Evolutionary conservation across 2,113 vertebrate genomes (phyloP), one percentile per base, ranked within the genome.

Genomic region (Ceratotherium simum): DNA sequence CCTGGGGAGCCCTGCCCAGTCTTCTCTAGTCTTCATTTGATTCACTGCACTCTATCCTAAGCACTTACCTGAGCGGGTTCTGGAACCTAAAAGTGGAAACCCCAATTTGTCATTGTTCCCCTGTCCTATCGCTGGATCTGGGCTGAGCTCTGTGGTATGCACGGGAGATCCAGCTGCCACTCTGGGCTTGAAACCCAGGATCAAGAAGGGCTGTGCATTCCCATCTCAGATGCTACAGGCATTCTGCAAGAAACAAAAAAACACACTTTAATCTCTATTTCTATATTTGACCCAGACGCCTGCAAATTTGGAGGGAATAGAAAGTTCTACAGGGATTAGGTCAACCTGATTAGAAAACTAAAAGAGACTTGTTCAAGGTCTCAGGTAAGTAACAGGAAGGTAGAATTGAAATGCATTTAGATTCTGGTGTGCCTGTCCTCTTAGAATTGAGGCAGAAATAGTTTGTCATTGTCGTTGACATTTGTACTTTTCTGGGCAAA

Each of bases 51-150:
- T 92, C 3, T 31, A 31, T 83, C 36, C 29, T 83, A 65, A 98
- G 96, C 97, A 94, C 96, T 95, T 96, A 90, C 9, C 48, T 80
- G 64, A 76, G 54, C 70, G 42, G 83, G 60, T 33, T 67, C 67
- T 78, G 18, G 42, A 83, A 83, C 11, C n/a, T 18, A 89, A 67
- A 29, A 79, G 31, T 39, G 65, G 64, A 90, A 90, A 67, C 16
- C 36, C 23, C 16, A 51, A 11, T 14, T 23, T 80, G 58, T 25
- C 51, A 48, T 58, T 58, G 48, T 75, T 83, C n/a, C 25, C 42
- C 64, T n/a, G 31, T 21, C 51, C 48, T 62, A 2, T 69, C 21
- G n/a, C 58, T 48, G 64, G 42, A 11, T 58, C 36, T 78, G 16
- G 31, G 56, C 56, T 87, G 51, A 82, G 29, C 23, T 42, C 67